Evolutionary conservation across 1,140 invertebrate genomes (phyloP).

Genomic region (Xylocopa sonorina): DNA sequence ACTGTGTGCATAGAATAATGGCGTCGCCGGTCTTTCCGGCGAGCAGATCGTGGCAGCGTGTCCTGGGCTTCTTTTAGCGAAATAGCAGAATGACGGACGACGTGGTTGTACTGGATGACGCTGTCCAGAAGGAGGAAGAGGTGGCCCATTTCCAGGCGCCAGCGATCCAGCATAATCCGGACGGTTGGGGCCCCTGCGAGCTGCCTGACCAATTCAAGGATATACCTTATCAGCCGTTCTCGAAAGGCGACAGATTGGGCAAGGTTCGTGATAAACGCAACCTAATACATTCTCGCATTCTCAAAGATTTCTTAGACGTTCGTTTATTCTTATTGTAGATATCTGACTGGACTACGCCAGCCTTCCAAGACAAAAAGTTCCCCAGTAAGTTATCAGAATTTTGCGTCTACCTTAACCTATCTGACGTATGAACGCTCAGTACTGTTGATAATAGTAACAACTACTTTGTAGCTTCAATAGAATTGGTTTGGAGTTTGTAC

Average conservation of each 20-base stretch:
- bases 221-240: slow-evolving; percentile 99
- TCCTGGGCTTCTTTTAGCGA: slow-evolving; percentile 5
- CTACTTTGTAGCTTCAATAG: no score
- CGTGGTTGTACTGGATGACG: slow-evolving; percentile 50
- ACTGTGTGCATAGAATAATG: no score
- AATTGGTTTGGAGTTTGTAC: no score
- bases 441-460: no score
- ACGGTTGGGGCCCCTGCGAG: slow-evolving; percentile 97
- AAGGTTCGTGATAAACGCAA: slow-evolving; percentile 85
- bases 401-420: neutral
- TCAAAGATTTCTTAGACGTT: neutral
- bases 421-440: no score
- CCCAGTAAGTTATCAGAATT: slow-evolving; percentile 88
- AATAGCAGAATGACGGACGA: slow-evolving; percentile 58
- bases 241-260: slow-evolving; percentile 97
- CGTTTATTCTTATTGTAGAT: slow-evolving; percentile 84
- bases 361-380: slow-evolving; percentile 97
- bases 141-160: slow-evolving; percentile 85
- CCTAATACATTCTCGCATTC: neutral
- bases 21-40: slow-evolving; percentile 37
- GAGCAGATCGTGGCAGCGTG: neutral
- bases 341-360: slow-evolving; percentile 98
- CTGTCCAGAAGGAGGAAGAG: slow-evolving; percentile 65
- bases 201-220: slow-evolving; percentile 97
- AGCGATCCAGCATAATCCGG: slow-evolving; percentile 92